phyloP scores from a whole-genome alignment of 1,140 invertebrate genomes.

The Zaprionus camerounensis region DNA sequence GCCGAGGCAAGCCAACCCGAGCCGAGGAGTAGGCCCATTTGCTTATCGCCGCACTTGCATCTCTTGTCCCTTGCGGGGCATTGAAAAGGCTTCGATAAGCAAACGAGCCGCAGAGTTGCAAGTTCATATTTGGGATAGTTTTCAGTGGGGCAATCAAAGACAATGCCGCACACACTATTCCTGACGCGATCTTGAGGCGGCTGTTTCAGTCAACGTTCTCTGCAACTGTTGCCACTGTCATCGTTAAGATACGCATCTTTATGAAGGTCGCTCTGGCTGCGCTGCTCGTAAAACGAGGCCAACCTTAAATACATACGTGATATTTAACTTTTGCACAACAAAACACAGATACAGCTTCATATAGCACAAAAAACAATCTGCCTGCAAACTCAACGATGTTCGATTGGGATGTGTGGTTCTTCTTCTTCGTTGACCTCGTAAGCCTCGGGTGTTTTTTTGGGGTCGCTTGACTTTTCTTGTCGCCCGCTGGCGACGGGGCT shows the following conservation, averaged over 20 bases:
- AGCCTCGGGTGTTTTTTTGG: conserved; percentile 68
- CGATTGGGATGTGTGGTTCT: conserved; percentile 11
- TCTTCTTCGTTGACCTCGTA: conserved; percentile 67
- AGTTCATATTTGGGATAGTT: conserved; percentile 44
- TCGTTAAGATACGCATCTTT: conserved; percentile 82
- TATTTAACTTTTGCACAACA: conserved; percentile 31
- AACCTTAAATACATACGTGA: conserved; percentile 39
- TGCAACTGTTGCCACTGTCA: conserved; percentile 74
- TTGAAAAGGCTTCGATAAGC: conserved; percentile 76
- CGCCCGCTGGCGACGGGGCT: conserved; percentile 6
- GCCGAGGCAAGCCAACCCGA: conserved; percentile 49
- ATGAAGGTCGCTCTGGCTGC: conserved; percentile 66
- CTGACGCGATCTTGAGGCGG: conserved; percentile 51
- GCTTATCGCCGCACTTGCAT: conserved; percentile 73
- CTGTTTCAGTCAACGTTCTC: conserved; percentile 15
- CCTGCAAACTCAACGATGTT: conserved; percentile 1
- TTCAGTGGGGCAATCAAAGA: conserved; percentile 75
- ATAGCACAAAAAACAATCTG: conserved; percentile 8
- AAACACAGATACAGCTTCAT: neutral
- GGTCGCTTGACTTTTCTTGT: conserved; percentile 72
- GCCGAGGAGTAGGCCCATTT: conserved; percentile 70
- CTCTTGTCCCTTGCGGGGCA: conserved; percentile 50
- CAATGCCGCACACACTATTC: conserved; percentile 45
- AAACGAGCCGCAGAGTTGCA: conserved; percentile 15
- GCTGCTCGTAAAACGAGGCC: conserved; percentile 61